phyloP scores from a whole-genome alignment of 2,888 invertebrate species.

The Spatulosminthurus flaviceps region DNA sequence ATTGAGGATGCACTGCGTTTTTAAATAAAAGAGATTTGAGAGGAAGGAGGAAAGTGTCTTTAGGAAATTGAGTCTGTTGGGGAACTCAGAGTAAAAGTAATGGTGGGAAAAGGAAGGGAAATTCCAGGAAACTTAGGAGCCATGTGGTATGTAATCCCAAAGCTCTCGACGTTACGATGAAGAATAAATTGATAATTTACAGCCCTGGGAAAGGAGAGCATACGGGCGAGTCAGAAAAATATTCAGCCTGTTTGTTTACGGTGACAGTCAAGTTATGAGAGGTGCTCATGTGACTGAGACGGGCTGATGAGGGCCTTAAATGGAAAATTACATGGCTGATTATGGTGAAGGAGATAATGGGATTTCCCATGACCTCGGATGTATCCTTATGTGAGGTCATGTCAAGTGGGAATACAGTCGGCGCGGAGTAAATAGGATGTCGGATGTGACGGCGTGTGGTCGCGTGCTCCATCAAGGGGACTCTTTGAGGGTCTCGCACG shows the following conservation, averaged over 20 bases:
- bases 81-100: too few relatives aligned
- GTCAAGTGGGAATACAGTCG: constrained; percentile 63
- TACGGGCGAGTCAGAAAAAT: constrained; percentile 35
- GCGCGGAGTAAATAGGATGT: constrained; percentile 45
- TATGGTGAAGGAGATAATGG: constrained; percentile 59
- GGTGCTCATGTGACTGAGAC: constrained; percentile 24
- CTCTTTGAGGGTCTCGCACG: constrained; percentile 12
- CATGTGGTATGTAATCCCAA: constrained; percentile 6
- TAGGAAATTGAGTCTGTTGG: background rate
- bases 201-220: constrained; percentile 61
- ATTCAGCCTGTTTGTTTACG: constrained; percentile 4
- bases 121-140: background rate
- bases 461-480: constrained; percentile 27
- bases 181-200: constrained; percentile 23
- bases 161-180: background rate
- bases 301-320: constrained; percentile 47
- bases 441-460: constrained; percentile 47
- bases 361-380: constrained; percentile 63
- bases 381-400: constrained; percentile 63
- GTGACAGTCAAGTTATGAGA: background rate
- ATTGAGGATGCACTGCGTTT: too few relatives aligned
- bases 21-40: too few relatives aligned
- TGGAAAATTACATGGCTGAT: constrained; percentile 61
- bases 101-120: background rate
- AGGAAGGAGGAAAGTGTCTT: background rate